Conservation (phyloP, 2,888 invertebrate species). For the Platerodrilus igneus region DNA sequence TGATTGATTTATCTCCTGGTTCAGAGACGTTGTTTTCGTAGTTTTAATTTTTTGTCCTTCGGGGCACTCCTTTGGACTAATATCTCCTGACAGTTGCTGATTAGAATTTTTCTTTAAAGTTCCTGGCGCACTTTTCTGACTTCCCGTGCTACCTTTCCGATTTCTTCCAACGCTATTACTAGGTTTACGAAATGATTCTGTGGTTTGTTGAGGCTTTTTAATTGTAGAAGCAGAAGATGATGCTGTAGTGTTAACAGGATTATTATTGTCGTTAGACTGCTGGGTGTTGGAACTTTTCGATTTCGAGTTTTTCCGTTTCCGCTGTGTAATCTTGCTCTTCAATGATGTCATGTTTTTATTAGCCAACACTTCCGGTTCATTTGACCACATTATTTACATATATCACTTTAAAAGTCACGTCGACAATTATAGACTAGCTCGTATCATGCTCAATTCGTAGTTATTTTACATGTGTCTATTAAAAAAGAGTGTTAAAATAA, state of each 20-base stretch:
- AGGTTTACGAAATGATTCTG: constrained; percentile 7
- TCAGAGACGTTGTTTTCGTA: constrained; percentile 14
- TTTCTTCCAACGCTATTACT: constrained; percentile 7
- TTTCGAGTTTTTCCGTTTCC: constrained; percentile 44
- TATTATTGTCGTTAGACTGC: constrained; percentile 18
- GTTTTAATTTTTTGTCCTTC: too few species aligned
- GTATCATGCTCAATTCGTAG: too few species aligned
- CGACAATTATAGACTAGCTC: too few species aligned
- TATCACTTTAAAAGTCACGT: constrained; percentile 22
- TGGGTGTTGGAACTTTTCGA: constrained; percentile 28
- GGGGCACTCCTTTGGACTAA: too few species aligned
- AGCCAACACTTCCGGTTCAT: constrained; percentile 42
- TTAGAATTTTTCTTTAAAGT: neutral
- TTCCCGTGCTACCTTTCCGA: constrained; percentile 16
- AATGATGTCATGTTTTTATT: constrained; percentile 44
- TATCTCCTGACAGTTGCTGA: too few species aligned
- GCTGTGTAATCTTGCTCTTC: constrained; percentile 45
- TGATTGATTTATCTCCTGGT: constrained; percentile 17
- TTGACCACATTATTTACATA: constrained; percentile 47
- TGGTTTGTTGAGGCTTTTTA: constrained; percentile 16
- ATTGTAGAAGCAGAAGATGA: constrained; percentile 4
- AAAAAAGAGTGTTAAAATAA: too few species aligned
- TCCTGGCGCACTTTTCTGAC: constrained; percentile 5
- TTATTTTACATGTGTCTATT: too few species aligned
- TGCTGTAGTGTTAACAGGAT: constrained; percentile 9